Evolutionary conservation across 2,888 invertebrate genomes (phyloP).

Genomic region (Oxystoma pomonae): DNA sequence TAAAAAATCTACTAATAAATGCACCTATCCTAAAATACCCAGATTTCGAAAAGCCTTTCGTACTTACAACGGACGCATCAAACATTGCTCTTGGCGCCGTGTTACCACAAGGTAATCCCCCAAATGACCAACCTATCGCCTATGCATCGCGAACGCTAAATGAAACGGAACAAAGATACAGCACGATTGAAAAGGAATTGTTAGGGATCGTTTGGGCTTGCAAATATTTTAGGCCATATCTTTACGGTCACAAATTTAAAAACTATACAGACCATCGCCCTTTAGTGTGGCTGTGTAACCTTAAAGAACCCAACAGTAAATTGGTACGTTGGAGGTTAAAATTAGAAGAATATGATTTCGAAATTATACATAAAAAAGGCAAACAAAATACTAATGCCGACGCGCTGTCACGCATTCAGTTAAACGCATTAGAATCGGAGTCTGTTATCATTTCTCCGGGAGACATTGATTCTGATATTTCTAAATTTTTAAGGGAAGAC

Average conservation of each 20-base stretch:
- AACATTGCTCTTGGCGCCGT: background rate
- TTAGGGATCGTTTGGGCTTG: background rate
- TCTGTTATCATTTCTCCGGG: no score
- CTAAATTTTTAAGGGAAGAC: no score
- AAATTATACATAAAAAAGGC: background rate
- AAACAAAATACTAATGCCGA: background rate
- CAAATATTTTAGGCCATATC: background rate
- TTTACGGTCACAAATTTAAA: background rate
- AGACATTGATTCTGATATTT: no score
- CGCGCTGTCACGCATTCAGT: background rate
- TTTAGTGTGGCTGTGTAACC: background rate
- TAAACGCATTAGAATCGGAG: no score
- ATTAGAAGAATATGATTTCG: background rate
- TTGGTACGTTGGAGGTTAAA: background rate
- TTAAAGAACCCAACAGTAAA: background rate
- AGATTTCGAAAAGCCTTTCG: background rate
- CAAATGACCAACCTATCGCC: background rate
- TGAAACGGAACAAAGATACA: background rate
- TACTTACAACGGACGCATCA: background rate
- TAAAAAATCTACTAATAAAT: background rate
- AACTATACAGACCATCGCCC: background rate
- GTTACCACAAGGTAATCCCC: background rate
- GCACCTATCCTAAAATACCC: background rate
- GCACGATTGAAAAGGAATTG: background rate
- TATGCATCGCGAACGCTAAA: background rate